Conservation (phyloP, 2,113 vertebrate genomes). For the Prinia subflava region DNA sequence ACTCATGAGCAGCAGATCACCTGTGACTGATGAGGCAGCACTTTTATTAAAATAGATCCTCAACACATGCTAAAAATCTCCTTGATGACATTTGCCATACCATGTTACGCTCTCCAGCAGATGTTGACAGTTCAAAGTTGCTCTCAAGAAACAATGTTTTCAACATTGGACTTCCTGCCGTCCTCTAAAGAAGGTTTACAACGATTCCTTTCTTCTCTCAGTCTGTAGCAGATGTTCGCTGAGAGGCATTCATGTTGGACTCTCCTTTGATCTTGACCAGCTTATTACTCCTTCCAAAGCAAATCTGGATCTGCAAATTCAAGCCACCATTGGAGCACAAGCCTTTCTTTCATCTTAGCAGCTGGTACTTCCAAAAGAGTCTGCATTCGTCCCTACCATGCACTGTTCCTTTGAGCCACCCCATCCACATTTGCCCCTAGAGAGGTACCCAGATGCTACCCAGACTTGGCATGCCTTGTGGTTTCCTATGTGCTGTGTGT, state of each 20-base stretch:
- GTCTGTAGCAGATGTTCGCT: background rate
- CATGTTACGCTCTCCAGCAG: background rate
- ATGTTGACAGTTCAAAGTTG: background rate
- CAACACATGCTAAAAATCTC: background rate
- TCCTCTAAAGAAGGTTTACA: background rate
- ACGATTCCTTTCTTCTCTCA: background rate
- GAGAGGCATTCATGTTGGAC: background rate
- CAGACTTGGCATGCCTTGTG: background rate
- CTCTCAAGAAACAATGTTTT: background rate
- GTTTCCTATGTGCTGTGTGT: background rate
- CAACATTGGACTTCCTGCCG: background rate
- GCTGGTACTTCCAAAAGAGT: background rate
- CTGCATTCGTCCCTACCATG: background rate
- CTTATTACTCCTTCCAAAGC: background rate
- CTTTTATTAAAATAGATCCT: background rate
- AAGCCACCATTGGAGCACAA: background rate
- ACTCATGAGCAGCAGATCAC: background rate
- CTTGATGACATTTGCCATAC: background rate
- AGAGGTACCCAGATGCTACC: background rate
- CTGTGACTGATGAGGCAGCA: background rate
- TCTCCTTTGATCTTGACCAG: background rate
- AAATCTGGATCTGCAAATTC: background rate
- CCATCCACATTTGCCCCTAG: background rate
- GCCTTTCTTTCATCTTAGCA: background rate
- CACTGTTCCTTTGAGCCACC: background rate